Base-by-base conservation (phyloP, 2,888 invertebrate species). In the Julus scandinavius region DNA sequence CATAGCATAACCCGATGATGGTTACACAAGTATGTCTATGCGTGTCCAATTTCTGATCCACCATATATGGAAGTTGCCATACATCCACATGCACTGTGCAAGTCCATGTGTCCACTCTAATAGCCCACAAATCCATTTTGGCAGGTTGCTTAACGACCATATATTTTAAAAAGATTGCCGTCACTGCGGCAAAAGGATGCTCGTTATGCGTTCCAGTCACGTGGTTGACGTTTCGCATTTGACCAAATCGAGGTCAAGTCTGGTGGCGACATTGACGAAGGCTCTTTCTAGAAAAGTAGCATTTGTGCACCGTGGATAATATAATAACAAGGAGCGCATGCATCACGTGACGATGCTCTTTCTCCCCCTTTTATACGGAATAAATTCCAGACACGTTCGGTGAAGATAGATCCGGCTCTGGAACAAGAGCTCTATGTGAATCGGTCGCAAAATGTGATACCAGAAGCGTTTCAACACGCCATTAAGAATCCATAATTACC, bases 401-500 rank as follows among this genome's bases (percentile, higher is more conserved):
- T 54, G 54, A 17, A 13, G 3, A 54, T 7, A 54, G 13, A 17
- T 63, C 7, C 2, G 29, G 38, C 38, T 80, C 29, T 7, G 45
- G 45, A 45, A 45, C 45, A 45, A 45, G 45, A 45, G 45, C 45
- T 45, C 45, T 5, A 45, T 45, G 45, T 7, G 45, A 45, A 45
- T 45, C 38, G 80, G 38, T 13, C 29, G 80, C 80, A 1, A 13
- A 15, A 38, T 80, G 29, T 38, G 15, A 80, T 80, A 38, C 38
- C 15, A 29, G 80, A 40, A 29, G 80, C 80, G 38, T 3, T 80
- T 15, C 29, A 80, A 38, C 80, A 38, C 80, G 80, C 80, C 11
- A 80, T 80, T 80, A 80, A 80, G 80, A 80, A 80, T 80, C 38
- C 38, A 80, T 80, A 80, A 80, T 80, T 80, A 80, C 80, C 38